phyloP scores from a whole-genome alignment of 2,113 vertebrate species.

The Galeopterus variegatus region DNA sequence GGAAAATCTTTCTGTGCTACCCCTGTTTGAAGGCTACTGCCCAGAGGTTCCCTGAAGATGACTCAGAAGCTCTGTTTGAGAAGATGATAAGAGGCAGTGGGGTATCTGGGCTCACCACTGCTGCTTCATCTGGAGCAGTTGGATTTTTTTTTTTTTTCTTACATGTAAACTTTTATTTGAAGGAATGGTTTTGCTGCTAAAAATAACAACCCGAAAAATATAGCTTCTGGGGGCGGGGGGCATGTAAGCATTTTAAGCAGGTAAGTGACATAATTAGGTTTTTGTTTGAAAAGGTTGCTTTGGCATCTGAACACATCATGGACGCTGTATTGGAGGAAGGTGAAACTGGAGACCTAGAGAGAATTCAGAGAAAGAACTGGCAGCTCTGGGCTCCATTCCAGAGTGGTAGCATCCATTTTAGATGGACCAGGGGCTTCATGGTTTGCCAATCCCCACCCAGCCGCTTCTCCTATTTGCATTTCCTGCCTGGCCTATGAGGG shows the following conservation, averaged over 20 bases:
- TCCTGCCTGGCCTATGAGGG: background rate
- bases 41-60: background rate
- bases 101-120: background rate
- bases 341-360: background rate
- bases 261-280: constrained; percentile 62
- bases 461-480: background rate
- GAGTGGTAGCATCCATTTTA: background rate
- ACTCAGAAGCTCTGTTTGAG: background rate
- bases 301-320: constrained; percentile 20
- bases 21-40: background rate
- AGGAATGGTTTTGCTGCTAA: constrained; percentile 61
- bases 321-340: background rate
- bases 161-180: constrained; percentile 66
- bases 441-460: background rate
- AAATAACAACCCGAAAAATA: constrained; percentile 65
- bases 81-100: background rate
- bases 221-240: constrained; percentile 58
- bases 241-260: constrained; percentile 70
- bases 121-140: background rate
- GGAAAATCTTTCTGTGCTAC: background rate
- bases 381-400: background rate
- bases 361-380: background rate
- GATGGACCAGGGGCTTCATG: background rate
- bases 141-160: constrained; percentile 12
- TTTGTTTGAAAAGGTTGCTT: constrained; percentile 63